Evolutionary conservation across 2,113 vertebrate genomes (phyloP).

Genomic region (Pyrgilauda ruficollis): DNA sequence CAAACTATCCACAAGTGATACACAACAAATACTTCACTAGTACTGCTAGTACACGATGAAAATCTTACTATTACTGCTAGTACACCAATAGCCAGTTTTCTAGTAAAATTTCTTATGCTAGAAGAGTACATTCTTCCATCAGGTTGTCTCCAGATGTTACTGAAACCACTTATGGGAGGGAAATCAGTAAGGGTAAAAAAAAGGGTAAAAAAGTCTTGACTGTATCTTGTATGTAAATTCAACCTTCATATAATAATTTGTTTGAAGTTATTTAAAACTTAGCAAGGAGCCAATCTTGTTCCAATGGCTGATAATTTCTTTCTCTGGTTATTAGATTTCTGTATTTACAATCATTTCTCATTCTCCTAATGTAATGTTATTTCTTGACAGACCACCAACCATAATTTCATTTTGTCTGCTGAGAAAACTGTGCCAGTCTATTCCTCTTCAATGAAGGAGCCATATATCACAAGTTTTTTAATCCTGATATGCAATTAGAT

Average conservation of each 20-base stretch:
- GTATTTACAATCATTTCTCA: background rate
- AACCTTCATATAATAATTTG: background rate
- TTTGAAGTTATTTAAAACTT: background rate
- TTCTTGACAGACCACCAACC: background rate
- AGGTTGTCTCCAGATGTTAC: background rate
- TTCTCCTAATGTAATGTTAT: background rate
- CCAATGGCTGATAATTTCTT: slow-evolving; percentile 9
- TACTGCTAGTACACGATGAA: background rate
- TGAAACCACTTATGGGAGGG: background rate
- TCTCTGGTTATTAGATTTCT: slow-evolving; percentile 28
- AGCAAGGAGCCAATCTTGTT: background rate
- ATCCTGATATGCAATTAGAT: background rate
- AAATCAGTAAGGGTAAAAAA: background rate
- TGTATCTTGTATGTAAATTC: background rate
- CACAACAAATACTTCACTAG: background rate
- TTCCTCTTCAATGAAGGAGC: background rate
- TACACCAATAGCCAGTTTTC: background rate
- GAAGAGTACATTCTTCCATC: background rate
- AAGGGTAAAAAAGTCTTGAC: background rate
- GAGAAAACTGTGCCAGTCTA: background rate
- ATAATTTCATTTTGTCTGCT: slow-evolving; percentile 23
- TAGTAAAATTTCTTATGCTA: background rate
- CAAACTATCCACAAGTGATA: background rate
- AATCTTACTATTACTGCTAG: background rate
- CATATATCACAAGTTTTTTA: background rate